These are phyloP conservation scores for Callimorpha dominula DNA, from an alignment of 2,888 invertebrate species.

Conservation along the genomic window DNA sequence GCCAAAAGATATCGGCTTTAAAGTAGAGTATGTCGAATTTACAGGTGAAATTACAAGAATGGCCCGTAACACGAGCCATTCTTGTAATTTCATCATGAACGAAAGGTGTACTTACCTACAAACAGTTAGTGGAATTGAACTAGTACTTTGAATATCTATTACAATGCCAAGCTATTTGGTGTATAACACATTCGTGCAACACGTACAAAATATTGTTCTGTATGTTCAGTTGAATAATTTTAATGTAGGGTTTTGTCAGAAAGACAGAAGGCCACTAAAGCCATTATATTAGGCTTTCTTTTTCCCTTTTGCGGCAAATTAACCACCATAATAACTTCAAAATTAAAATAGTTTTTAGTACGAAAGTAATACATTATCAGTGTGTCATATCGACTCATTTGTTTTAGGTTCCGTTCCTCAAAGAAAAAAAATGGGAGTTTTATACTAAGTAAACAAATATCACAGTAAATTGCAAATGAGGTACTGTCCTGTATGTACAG, in stretches of 20 bases:
- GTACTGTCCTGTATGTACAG: neutral
- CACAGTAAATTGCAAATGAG: too few relatives aligned
- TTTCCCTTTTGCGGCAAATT: neutral
- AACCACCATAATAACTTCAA: neutral
- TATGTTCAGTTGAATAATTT: neutral
- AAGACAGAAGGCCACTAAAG: neutral
- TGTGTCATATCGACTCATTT: too few relatives aligned
- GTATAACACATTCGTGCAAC: too few relatives aligned
- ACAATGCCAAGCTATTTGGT: slow-evolving; percentile 3
- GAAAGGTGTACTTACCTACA: neutral
- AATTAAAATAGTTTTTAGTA: neutral
- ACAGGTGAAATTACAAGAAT: slow-evolving; percentile 27
- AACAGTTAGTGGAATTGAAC: slow-evolving; percentile 4
- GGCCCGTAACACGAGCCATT: neutral
- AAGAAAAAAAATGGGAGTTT: too few relatives aligned
- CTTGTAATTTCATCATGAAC: neutral
- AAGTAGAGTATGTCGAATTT: slow-evolving; percentile 35
- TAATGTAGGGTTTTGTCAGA: neutral
- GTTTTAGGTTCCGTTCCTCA: too few relatives aligned
- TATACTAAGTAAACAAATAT: too few relatives aligned
- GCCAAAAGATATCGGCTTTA: slow-evolving; percentile 22
- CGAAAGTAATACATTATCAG: too few relatives aligned
- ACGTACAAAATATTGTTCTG: neutral
- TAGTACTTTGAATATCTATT: neutral
- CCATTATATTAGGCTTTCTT: neutral